Evolutionary conservation across 2,797 vertebrate species (phyloP).

Genomic region (Squalus acanthias): DNA sequence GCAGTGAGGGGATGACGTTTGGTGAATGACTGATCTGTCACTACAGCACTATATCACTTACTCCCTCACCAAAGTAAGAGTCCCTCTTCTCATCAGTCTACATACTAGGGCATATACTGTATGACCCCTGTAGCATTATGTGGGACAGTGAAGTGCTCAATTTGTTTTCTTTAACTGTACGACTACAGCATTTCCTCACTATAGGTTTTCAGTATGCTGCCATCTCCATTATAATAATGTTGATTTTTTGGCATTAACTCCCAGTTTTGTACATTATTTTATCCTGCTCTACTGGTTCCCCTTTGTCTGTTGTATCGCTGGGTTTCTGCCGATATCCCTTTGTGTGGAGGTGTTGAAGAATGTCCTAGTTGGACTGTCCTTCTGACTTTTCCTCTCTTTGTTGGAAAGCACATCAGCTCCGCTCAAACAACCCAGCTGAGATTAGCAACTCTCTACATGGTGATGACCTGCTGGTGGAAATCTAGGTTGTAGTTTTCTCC

Average conservation of each 20-base stretch:
- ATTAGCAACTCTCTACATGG: not conserved
- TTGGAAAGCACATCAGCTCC: not conserved
- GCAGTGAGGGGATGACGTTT: conserved; percentile 22
- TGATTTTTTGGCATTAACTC: not conserved
- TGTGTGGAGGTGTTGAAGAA: not conserved
- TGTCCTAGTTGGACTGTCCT: not conserved
- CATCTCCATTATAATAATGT: not conserved
- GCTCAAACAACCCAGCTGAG: not conserved
- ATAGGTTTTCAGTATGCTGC: not conserved
- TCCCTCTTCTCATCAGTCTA: not conserved
- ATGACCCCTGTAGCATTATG: not conserved
- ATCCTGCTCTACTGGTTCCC: not conserved
- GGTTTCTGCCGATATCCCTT: not conserved
- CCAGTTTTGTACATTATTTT: not conserved
- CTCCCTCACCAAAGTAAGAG: conserved; percentile 29
- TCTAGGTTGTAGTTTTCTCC: not conserved
- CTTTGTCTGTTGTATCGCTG: not conserved
- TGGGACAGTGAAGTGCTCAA: not conserved
- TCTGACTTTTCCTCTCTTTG: not conserved
- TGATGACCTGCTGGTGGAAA: not conserved
- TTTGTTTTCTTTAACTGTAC: not conserved
- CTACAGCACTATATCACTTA: conserved; percentile 9
- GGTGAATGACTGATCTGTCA: conserved; percentile 25
- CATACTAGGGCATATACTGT: not conserved
- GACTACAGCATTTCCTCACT: not conserved